Percentiles rank a stretch among this genome's conserved stretches.
Evolutionary conservation across 2,113 vertebrate genomes (phyloP).

Genomic region (Zeus faber): DNA sequence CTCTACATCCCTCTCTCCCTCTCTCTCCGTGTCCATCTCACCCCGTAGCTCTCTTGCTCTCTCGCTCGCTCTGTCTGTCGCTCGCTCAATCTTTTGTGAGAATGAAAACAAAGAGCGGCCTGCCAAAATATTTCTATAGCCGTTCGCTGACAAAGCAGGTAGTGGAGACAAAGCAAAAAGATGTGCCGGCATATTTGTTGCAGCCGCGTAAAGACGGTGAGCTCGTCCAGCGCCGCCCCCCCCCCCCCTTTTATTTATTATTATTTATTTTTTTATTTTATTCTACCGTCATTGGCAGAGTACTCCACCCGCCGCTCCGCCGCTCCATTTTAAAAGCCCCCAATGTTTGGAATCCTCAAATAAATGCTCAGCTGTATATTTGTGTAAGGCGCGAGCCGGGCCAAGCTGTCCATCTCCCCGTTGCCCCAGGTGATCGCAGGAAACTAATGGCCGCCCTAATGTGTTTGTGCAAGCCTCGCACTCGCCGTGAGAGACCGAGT

Average conservation of each 20-base stretch:
- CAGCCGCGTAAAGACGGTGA: constrained; percentile 61
- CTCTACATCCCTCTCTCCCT: background rate
- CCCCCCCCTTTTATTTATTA: too few relatives aligned
- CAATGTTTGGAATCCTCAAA: constrained; percentile 66
- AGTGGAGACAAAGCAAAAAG: constrained; percentile 68
- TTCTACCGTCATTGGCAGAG: constrained; percentile 53
- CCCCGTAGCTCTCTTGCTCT: background rate
- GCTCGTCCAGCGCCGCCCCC: constrained; percentile 39
- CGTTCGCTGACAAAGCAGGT: constrained; percentile 70
- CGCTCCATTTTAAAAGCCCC: constrained; percentile 54
- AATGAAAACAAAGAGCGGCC: constrained; percentile 73
- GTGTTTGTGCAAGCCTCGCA: constrained; percentile 59
- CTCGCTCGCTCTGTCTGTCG: constrained; percentile 21
- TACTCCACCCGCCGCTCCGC: constrained; percentile 13
- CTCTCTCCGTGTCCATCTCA: background rate
- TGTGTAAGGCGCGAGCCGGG: constrained; percentile 52
- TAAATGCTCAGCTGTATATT: constrained; percentile 64
- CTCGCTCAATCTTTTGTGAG: constrained; percentile 69
- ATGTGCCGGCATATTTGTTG: constrained; percentile 72
- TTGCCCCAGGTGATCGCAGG: constrained; percentile 60
- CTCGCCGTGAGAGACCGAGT: constrained; percentile 27
- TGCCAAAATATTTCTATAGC: constrained; percentile 78
- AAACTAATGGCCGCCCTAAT: constrained; percentile 63
- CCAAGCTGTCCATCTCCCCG: constrained; percentile 48
- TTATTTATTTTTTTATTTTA: constrained; percentile 7